Percentiles rank a stretch among this genome's conserved stretches.
Conservation (phyloP, 1,140 invertebrate genomes). For the Goniozus legneri region DNA sequence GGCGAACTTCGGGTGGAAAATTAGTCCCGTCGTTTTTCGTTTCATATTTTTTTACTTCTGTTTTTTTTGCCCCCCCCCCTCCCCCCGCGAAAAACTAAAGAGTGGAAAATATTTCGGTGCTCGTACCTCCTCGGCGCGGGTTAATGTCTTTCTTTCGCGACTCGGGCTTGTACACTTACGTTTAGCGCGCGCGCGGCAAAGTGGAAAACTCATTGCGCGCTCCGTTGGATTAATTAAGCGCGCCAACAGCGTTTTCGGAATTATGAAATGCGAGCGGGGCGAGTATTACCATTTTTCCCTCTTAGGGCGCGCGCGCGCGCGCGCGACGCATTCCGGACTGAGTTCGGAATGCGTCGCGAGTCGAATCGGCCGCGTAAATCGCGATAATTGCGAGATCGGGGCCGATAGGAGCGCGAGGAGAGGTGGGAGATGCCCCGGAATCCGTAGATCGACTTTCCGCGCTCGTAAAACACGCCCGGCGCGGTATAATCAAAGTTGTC, state of each 20-base stretch:
- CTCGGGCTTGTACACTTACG: neutral
- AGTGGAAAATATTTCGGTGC: too few relatives aligned
- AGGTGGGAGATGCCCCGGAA: neutral
- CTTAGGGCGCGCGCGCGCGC: too few relatives aligned
- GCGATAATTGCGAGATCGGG: slow-evolving; percentile 1
- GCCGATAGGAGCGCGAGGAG: slow-evolving; percentile 9
- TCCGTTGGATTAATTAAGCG: slow-evolving; percentile 12
- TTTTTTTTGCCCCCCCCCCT: slow-evolving; percentile 17
- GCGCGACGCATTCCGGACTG: too few relatives aligned
- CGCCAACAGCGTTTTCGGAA: neutral
- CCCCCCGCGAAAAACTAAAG: too few relatives aligned
- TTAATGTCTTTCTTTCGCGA: neutral
- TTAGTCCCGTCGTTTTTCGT: too few relatives aligned
- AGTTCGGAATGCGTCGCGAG: too few relatives aligned
- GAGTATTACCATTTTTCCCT: neutral
- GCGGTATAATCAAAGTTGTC: slow-evolving; percentile 47
- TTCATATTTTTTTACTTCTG: too few relatives aligned
- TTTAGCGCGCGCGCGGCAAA: neutral
- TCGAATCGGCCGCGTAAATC: neutral
- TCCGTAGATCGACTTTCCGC: slow-evolving; percentile 18
- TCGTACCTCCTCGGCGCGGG: too few relatives aligned
- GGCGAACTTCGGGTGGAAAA: slow-evolving; percentile 33
- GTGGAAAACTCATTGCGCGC: neutral
- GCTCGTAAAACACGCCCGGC: slow-evolving; percentile 28
- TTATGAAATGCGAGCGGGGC: too few relatives aligned